Evolutionary conservation across 1,140 invertebrate species (phyloP).

Genomic region (Drosophila trapezifrons): DNA sequence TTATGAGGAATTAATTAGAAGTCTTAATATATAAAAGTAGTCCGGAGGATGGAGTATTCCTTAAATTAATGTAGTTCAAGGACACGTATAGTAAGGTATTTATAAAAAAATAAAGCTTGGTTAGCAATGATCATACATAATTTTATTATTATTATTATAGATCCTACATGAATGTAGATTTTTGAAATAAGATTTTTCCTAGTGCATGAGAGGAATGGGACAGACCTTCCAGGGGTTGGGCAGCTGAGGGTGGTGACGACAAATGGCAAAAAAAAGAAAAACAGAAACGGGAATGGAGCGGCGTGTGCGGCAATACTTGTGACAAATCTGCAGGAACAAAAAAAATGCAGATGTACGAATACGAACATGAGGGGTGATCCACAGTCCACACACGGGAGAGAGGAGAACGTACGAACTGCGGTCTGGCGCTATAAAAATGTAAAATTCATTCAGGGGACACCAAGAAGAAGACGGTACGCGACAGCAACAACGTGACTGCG

Average conservation of each 20-base stretch:
- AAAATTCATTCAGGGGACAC: constrained; percentile 72
- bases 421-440: constrained; percentile 72
- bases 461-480: constrained; percentile 42
- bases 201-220: constrained; percentile 7
- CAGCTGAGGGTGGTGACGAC: constrained; percentile 58
- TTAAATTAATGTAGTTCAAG: too few relatives aligned
- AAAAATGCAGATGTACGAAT: constrained; percentile 52
- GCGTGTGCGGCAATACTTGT: constrained; percentile 75
- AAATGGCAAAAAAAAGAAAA: constrained; percentile 67
- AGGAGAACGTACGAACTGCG: constrained; percentile 18
- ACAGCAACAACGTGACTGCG: constrained; percentile 77
- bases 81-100: too few relatives aligned
- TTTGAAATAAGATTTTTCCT: neutral
- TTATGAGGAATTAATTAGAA: too few relatives aligned
- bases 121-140: too few relatives aligned
- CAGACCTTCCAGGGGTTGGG: constrained; percentile 20
- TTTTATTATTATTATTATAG: too few relatives aligned
- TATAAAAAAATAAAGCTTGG: too few relatives aligned
- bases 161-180: neutral
- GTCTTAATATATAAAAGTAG: too few relatives aligned
- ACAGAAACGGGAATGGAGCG: constrained; percentile 23
- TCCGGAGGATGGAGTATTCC: too few relatives aligned
- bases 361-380: constrained; percentile 41
- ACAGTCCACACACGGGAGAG: constrained; percentile 22
- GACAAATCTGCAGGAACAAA: constrained; percentile 66